Evolutionary conservation across 2,113 vertebrate species (phyloP), one percentile per base, ranked within the genome.

Genomic region (Syngnathoides biaculeatus): DNA sequence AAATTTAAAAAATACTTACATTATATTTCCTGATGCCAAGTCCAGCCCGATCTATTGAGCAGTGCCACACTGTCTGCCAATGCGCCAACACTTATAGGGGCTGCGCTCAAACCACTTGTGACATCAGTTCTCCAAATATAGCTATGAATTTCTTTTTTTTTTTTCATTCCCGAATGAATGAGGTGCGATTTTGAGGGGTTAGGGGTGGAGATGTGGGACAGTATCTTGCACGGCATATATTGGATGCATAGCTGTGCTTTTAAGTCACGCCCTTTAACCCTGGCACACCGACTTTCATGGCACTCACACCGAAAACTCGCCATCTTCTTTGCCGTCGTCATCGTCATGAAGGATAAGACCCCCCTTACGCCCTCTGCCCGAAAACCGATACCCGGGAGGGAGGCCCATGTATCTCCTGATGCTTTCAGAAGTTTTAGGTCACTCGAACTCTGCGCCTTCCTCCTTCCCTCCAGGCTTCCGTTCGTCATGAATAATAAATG

Each of bases 51-150:
- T 74, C 71, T 67, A 81, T 72, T 62, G 62, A 53, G 78, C 57
- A 84, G 77, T 88, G 81, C 85, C 75, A 75, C 78, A 60, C 76
- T 68, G 71, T 75, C 84, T 84, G 79, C 82, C 79, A 73, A 73
- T 71, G 77, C 26, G 40, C 69, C 67, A 79, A 79, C 80, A 84
- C 84, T 92, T 93, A 92, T 92, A 93, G 78, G 79, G 86, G 86
- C 79, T 71, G 82, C 42, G 59, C 84, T 81, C 86, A 82, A 83
- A 83, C 80, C 89, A 87, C 85, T 88, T 81, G 85, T 92, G 92
- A 92, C 91, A 92, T 91, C 91, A 92, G 79, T 77, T 76, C 85
- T 66, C 90, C 90, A 92, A 92, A 93, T 91, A 93, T 92, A 92
- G 92, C 79, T 66, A 35, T 79, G 79, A 30, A 62, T 89, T 87